These are phyloP conservation scores for Crotalus viridis DNA, from an alignment of 2,113 vertebrate genomes.

Conservation along the genomic window DNA sequence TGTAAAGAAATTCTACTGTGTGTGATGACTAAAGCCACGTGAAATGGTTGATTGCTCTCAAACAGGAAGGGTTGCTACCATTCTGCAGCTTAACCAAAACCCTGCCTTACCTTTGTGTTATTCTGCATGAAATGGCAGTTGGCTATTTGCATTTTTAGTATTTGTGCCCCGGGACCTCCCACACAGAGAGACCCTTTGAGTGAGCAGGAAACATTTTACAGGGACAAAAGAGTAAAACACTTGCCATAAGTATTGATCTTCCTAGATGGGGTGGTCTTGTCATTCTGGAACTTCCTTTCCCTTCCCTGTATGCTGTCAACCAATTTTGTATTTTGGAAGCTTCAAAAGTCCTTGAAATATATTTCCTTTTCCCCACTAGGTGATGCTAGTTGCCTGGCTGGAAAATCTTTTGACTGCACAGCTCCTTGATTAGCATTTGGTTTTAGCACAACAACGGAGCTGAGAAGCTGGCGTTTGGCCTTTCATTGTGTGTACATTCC, in stretches of 20 bases:
- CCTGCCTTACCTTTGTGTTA: not conserved
- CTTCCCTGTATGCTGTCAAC: not conserved
- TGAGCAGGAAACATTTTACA: conserved; percentile 13
- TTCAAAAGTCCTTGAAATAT: rapidly evolving
- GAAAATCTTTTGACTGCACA: not conserved
- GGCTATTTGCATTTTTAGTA: not conserved
- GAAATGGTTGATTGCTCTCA: not conserved
- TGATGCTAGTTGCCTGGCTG: conserved; percentile 37
- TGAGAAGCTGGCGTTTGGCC: not conserved
- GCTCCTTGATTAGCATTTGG: not conserved
- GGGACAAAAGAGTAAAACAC: not conserved
- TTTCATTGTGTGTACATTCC: not conserved
- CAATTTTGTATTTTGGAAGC: not conserved
- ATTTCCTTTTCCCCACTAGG: conserved; percentile 29
- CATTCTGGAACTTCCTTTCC: not conserved
- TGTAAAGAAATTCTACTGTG: not conserved
- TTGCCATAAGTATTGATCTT: not conserved
- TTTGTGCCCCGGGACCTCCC: not conserved
- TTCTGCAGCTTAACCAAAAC: not conserved
- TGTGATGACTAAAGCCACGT: not conserved
- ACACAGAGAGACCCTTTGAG: not conserved
- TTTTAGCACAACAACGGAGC: not conserved
- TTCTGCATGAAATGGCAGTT: not conserved
- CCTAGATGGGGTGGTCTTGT: not conserved
- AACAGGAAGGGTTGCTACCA: not conserved